phyloP scores from a whole-genome alignment of 1,140 invertebrate species.

The Meloidogyne chitwoodi region DNA sequence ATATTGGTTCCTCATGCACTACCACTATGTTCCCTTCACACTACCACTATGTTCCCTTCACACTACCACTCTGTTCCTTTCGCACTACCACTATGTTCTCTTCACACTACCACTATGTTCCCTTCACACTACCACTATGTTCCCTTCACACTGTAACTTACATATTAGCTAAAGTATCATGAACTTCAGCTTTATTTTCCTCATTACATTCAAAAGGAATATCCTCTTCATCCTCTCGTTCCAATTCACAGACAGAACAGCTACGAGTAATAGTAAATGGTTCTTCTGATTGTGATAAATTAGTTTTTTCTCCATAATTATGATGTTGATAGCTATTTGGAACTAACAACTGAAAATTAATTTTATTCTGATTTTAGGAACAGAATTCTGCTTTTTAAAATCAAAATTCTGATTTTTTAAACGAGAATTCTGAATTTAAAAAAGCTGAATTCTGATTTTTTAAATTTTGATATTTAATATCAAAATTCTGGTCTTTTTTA shows the following conservation, averaged over 20 bases:
- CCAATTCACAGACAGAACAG: background rate
- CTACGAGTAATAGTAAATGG: background rate
- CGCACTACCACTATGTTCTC: too few relatives aligned
- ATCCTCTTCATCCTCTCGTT: slow-evolving; percentile 33
- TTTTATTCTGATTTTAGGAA: background rate
- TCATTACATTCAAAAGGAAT: slow-evolving; percentile 52
- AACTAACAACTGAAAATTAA: background rate
- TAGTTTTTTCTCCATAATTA: background rate
- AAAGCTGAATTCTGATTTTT: background rate
- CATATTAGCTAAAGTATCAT: slow-evolving; percentile 56
- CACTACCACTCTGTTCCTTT: background rate
- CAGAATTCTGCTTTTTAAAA: background rate
- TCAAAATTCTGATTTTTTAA: background rate
- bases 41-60: too few relatives aligned
- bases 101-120: too few relatives aligned
- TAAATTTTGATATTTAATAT: background rate
- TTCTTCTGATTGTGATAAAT: background rate
- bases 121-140: too few relatives aligned
- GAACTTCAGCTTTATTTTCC: slow-evolving; percentile 53
- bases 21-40: too few relatives aligned
- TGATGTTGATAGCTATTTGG: background rate
- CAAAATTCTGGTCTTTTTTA: background rate
- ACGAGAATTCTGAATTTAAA: background rate
- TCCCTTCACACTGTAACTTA: background rate
- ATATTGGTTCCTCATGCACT: too few relatives aligned